Evolutionary conservation across 2,888 invertebrate species (phyloP).

Genomic region (Coelinius sp.): DNA sequence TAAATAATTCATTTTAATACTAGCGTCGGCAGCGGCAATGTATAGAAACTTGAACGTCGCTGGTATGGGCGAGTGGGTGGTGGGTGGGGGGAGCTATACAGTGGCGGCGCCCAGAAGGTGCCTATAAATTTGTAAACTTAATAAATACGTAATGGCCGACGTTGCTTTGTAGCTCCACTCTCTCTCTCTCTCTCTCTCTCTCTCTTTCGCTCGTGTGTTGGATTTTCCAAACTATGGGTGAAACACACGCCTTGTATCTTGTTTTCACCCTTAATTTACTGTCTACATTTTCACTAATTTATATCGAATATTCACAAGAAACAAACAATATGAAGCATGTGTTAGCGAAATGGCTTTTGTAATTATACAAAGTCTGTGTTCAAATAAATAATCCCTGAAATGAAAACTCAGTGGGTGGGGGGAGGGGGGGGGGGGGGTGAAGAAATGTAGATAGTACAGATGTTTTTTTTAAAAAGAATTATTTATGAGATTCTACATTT

Average conservation of each 20-base stretch:
- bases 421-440: too few relatives aligned
- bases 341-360: constrained; percentile 15
- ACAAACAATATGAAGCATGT: constrained; percentile 10
- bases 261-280: constrained; percentile 21
- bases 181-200: constrained; percentile 55
- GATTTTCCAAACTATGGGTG: constrained; percentile 37
- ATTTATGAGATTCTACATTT: background rate
- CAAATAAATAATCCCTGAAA: constrained; percentile 10
- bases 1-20: constrained; percentile 77
- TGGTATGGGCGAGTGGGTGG: constrained; percentile 23
- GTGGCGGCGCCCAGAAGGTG: constrained; percentile 62
- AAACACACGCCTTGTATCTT: constrained; percentile 18
- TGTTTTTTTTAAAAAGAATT: background rate
- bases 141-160: constrained; percentile 70
- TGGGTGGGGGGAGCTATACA: constrained; percentile 19
- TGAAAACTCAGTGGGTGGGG: background rate
- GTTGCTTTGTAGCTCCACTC: constrained; percentile 67
- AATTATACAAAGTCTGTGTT: constrained; percentile 10
- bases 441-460: background rate
- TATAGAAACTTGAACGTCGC: constrained; percentile 33
- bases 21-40: constrained; percentile 62
- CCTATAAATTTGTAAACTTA: constrained; percentile 71
- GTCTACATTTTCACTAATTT: constrained; percentile 20
- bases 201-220: constrained; percentile 52
- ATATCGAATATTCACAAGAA: constrained; percentile 13